phyloP scores from a whole-genome alignment of 2,888 invertebrate species.

The Cephus nigrinus region DNA sequence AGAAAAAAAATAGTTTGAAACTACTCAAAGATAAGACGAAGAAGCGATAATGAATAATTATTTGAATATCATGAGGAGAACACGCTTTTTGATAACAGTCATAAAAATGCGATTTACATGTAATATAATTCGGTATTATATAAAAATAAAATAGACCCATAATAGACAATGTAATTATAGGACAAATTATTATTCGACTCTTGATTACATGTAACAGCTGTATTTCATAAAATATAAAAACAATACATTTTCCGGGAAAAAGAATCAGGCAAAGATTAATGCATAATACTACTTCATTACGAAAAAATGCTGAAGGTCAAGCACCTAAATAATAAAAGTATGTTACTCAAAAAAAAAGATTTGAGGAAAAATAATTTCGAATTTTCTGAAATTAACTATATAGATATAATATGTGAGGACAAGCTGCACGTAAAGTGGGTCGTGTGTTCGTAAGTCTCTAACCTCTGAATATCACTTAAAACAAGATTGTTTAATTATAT shows the following conservation, averaged over 20 bases:
- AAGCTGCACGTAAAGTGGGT: not conserved
- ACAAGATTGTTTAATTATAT: slow-evolving; percentile 4
- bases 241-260: not conserved
- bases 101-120: not conserved
- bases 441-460: not conserved
- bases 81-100: not conserved
- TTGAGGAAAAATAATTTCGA: not conserved
- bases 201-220: not conserved
- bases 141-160: not conserved
- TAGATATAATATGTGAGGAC: not conserved
- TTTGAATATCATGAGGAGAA: not conserved
- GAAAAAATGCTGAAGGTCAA: not conserved
- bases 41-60: not conserved
- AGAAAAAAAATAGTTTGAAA: not conserved
- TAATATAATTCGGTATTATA: not conserved
- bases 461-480: slow-evolving; percentile 13
- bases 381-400: not conserved
- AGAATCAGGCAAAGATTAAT: not conserved
- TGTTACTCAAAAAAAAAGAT: not conserved
- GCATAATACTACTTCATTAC: not conserved
- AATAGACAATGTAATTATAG: not conserved
- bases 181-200: not conserved
- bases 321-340: not conserved
- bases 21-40: not conserved
- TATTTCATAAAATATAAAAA: not conserved